Base-by-base conservation (phyloP, 1,140 invertebrate species). In the Charaxes varanes region DNA sequence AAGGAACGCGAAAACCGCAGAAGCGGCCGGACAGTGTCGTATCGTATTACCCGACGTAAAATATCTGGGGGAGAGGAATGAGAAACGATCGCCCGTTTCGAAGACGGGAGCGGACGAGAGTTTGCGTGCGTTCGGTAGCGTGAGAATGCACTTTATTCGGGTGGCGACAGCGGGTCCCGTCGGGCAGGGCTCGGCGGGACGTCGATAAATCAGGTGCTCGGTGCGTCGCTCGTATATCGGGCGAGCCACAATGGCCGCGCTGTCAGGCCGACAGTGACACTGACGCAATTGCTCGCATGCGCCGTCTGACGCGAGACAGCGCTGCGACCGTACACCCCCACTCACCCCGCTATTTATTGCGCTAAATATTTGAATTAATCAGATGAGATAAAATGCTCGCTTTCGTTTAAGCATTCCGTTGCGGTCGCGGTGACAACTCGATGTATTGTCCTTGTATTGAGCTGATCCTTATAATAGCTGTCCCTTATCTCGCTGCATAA, bases 291-390 rank as follows among this genome's bases (percentile, higher is more conserved):
- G 73, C 69, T 63, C 69, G 67, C 61, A 63, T 66, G 64, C 66
- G 64, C 63, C 56, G 54, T 58, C 66, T 45, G 61, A 63, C 63
- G 56, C 52, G 30, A 45, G 56, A 53, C 57, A 57, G 43, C 47
- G 32, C 52, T 48, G 51, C 62, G 54, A 60, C 51, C 52, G 35
- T 38, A 15, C 51, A 42, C 56, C 57, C 55, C 49, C 52, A 35
- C 38, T 53, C 23, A 31, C 48, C 54, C 51, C 19, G 50, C 54
- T 78, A 82, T 82, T 82, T 79, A 82, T 82, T 80, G 71, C 70
- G 74, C 62, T 79, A 82, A 80, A 78, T 82, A 80, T 80, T 76
- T 82, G 76, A 82, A 80, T 82, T 80, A 80, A 82, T 80, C 78
- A 77, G 71, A 78, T 71, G 71, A 79, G 73, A 80, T 80, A 78